phyloP scores from a whole-genome alignment of 1,140 invertebrate genomes.

The Drosophila kurseongensis region DNA sequence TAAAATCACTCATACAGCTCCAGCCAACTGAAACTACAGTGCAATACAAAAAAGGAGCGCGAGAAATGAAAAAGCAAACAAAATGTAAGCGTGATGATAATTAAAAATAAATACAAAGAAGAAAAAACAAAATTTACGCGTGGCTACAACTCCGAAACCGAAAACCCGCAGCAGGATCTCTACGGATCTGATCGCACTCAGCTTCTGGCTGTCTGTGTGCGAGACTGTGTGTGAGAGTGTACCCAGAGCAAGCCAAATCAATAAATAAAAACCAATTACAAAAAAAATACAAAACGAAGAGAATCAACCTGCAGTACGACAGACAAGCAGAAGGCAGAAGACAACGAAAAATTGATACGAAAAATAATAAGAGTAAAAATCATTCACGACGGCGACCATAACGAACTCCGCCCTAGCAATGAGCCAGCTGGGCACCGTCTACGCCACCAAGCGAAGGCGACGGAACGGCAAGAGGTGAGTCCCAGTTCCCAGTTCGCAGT shows the following conservation, averaged over 20 bases:
- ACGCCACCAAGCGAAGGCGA: constrained; percentile 95
- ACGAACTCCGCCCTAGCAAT: constrained; percentile 86
- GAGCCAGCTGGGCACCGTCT: constrained; percentile 96
- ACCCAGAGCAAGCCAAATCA: constrained; percentile 57
- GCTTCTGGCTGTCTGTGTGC: constrained; percentile 48
- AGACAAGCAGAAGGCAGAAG: constrained; percentile 24
- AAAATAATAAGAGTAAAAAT: constrained; percentile 61
- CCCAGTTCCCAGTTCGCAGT: constrained; percentile 39
- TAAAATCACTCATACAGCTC: constrained; percentile 21
- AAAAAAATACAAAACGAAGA: constrained; percentile 36
- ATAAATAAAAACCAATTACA: constrained; percentile 79
- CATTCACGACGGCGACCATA: constrained; percentile 84
- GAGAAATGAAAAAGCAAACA: constrained; percentile 51
- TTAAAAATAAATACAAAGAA: constrained; percentile 47
- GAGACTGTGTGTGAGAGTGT: constrained; percentile 27
- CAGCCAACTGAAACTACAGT: constrained; percentile 49
- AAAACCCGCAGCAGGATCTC: constrained; percentile 59
- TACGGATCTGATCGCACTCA: constrained; percentile 38
- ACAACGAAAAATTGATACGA: constrained; percentile 34
- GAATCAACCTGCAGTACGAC: constrained; percentile 9
- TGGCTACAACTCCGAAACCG: constrained; percentile 38
- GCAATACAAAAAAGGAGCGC: constrained; percentile 52
- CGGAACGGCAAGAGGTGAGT: constrained; percentile 96
- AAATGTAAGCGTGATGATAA: constrained; percentile 75
- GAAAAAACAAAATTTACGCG: constrained; percentile 50